phyloP scores from a whole-genome alignment of 1,140 invertebrate genomes.

The Temnothorax longispinosus region DNA sequence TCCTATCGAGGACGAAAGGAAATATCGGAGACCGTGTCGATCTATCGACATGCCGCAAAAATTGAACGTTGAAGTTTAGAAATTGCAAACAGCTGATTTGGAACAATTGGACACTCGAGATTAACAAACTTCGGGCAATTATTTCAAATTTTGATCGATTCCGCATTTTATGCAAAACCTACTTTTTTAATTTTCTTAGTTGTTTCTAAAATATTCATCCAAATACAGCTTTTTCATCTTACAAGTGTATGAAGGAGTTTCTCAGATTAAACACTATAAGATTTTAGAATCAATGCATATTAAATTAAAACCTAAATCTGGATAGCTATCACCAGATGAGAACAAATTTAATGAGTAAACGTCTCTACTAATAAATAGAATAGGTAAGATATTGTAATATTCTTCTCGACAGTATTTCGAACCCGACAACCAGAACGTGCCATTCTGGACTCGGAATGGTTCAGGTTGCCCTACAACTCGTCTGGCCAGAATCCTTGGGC shows the following conservation, averaged over 20 bases:
- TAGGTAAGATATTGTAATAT: background rate
- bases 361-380: background rate
- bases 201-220: background rate
- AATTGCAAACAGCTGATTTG: background rate
- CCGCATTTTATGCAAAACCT: background rate
- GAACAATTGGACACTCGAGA: background rate
- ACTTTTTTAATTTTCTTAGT: background rate
- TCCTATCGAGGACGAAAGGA: slow-evolving; percentile 2
- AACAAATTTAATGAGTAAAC: background rate
- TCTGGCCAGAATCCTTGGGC: slow-evolving; percentile 7
- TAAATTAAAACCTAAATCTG: background rate
- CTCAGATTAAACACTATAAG: background rate
- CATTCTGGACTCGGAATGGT: background rate
- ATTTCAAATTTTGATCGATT: background rate
- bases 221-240: background rate
- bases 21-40: background rate
- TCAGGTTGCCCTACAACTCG: background rate
- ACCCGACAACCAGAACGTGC: background rate
- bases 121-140: background rate
- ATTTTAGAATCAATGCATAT: background rate
- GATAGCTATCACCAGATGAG: background rate
- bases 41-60: background rate
- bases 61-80: slow-evolving; percentile 1
- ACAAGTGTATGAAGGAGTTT: background rate
- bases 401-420: background rate